Conservation (phyloP, 2,797 vertebrate species). For the Chiloscyllium punctatum region DNA sequence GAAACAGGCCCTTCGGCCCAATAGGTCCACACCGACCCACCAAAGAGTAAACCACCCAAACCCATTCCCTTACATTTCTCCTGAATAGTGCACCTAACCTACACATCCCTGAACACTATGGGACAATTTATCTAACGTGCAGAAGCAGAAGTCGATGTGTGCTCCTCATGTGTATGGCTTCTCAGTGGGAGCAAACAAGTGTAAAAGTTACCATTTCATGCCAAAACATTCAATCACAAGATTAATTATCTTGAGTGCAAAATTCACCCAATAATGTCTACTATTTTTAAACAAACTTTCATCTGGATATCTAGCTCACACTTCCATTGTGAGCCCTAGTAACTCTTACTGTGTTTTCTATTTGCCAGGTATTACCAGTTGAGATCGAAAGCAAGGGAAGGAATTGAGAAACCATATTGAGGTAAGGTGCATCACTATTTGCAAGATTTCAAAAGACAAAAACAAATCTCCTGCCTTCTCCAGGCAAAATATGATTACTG, state of each 20-base stretch:
- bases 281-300: neutral
- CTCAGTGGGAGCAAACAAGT: neutral
- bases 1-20: too few species aligned
- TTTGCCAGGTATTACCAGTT: neutral
- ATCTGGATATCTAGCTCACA: neutral
- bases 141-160: too few species aligned
- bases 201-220: neutral
- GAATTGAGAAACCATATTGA: neutral
- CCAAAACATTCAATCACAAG: neutral
- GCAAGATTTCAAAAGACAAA: neutral
- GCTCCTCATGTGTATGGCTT: neutral
- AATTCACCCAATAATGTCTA: neutral
- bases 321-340: neutral
- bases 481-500: neutral
- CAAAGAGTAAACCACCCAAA: too few species aligned
- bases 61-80: too few species aligned
- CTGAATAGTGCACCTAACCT: too few species aligned
- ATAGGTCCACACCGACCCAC: too few species aligned
- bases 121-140: too few species aligned
- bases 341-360: neutral
- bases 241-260: neutral
- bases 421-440: neutral
- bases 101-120: too few species aligned
- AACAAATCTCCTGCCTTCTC: neutral
- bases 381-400: neutral